phyloP scores from a whole-genome alignment of 2,113 vertebrate genomes.

The Vulpes ferrilata region DNA sequence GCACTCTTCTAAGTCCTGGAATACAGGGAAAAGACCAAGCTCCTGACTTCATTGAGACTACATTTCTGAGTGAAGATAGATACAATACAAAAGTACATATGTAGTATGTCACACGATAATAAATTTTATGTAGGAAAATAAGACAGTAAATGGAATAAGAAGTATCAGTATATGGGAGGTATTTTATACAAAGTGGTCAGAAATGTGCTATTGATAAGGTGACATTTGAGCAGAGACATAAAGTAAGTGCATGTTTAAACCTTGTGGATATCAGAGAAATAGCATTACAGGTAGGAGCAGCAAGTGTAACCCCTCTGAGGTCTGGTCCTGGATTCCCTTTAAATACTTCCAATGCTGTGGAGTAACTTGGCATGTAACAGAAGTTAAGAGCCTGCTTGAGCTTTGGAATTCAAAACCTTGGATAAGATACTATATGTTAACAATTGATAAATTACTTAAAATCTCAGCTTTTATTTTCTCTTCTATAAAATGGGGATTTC shows the following conservation, averaged over 20 bases:
- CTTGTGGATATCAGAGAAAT: background rate
- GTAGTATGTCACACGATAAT: background rate
- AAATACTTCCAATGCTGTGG: background rate
- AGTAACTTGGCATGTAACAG: background rate
- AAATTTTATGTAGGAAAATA: background rate
- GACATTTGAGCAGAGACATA: background rate
- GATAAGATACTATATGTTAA: background rate
- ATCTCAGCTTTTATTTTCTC: constrained; percentile 1
- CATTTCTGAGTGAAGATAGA: background rate
- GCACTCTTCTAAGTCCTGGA: background rate
- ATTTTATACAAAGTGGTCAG: background rate
- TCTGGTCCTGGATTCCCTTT: background rate
- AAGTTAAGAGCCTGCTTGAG: background rate
- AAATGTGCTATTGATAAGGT: background rate
- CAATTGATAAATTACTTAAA: background rate
- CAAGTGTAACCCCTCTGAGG: background rate
- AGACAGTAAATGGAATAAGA: background rate
- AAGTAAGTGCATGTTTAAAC: background rate
- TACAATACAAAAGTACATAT: background rate
- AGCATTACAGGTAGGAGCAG: background rate
- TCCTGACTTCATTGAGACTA: background rate
- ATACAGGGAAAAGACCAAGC: background rate
- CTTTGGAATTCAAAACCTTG: background rate
- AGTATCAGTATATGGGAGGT: accelerated
- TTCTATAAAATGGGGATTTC: background rate